Evolutionary conservation across 2,888 invertebrate genomes (phyloP).

Genomic region (Lycocerus yunnanus): DNA sequence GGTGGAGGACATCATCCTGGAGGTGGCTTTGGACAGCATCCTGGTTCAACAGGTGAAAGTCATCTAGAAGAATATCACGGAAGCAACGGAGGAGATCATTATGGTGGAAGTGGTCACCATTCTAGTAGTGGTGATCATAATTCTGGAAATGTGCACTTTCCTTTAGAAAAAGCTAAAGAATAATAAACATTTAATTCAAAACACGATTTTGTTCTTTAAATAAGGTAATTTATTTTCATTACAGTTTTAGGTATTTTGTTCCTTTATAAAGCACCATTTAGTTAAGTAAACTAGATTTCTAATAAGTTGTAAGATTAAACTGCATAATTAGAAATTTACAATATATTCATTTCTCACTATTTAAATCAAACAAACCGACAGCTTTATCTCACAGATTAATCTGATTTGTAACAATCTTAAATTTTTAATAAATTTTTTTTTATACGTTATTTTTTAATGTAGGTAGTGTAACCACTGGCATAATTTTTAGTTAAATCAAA

Average conservation of each 20-base stretch:
- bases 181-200: neutral
- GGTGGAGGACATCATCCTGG: conserved; percentile 26
- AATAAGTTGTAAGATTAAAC: neutral
- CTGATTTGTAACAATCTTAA: neutral
- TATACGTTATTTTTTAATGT: neutral
- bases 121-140: conserved; percentile 1
- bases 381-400: neutral
- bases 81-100: conserved; percentile 26
- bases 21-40: conserved; percentile 20
- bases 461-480: neutral
- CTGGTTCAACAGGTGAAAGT: conserved; percentile 16
- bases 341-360: neutral
- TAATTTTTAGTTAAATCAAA: neutral
- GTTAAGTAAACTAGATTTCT: neutral
- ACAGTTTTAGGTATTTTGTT: neutral
- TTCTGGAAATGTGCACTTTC: conserved; percentile 5
- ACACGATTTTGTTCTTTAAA: neutral
- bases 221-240: neutral
- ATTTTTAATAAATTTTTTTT: neutral
- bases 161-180: neutral
- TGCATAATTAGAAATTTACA: neutral
- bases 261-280: neutral
- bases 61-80: conserved; percentile 29
- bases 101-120: conserved; percentile 17
- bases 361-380: neutral